These are phyloP conservation scores for Lagorchestes hirsutus DNA, from an alignment of 2,797 vertebrate genomes.

Conservation along the genomic window DNA sequence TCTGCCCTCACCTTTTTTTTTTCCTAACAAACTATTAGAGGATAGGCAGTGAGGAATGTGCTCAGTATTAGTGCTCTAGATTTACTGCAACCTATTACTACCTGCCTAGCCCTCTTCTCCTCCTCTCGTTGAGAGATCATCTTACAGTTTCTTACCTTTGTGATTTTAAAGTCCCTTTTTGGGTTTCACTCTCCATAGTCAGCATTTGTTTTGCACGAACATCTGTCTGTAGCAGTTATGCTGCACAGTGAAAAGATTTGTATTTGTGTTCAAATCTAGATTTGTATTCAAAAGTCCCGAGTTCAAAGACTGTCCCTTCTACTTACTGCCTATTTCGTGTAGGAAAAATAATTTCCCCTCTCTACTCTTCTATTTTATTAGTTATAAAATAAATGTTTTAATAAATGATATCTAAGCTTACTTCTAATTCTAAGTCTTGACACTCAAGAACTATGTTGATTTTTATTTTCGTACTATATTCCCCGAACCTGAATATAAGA, in stretches of 20 bases:
- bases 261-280: no score
- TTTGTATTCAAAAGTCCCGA: no score
- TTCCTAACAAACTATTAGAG: background rate
- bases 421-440: background rate
- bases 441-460: background rate
- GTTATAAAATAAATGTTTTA: background rate
- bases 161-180: background rate
- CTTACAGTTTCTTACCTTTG: background rate
- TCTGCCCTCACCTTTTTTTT: rapidly evolving
- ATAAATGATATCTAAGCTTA: background rate
- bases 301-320: background rate
- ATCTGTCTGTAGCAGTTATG: no score
- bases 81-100: background rate
- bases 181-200: background rate
- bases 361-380: background rate
- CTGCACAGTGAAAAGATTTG: no score
- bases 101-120: background rate
- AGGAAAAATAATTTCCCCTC: background rate
- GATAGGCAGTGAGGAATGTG: background rate
- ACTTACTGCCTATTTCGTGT: background rate
- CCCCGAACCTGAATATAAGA: background rate
- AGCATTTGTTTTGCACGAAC: no score
- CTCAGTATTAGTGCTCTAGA: background rate
- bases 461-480: background rate
- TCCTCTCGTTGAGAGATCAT: background rate